These are phyloP conservation scores for Ranitomeya variabilis DNA, from an alignment of 2,113 vertebrate species.

Conservation along the genomic window DNA sequence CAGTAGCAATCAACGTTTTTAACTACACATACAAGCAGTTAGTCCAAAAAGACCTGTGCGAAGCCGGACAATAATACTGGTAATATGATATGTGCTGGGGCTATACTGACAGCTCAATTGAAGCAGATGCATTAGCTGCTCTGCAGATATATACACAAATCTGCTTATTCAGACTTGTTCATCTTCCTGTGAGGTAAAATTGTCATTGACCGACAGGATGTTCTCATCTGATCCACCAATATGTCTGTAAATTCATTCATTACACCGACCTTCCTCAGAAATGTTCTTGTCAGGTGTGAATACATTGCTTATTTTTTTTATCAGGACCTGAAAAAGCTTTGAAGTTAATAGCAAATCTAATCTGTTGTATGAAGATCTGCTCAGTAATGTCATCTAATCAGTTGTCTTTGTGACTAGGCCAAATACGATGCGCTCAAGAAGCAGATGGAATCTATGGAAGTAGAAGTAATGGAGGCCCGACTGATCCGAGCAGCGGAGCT, in stretches of 20 bases:
- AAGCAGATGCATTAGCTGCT: neutral
- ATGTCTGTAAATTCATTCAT: neutral
- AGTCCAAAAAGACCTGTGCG: too few species aligned
- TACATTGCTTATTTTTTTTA: neutral
- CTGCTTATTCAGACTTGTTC: neutral
- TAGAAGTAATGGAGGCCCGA: constrained; percentile 97
- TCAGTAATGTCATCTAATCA: neutral
- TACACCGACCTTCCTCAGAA: neutral
- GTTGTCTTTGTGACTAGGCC: constrained; percentile 69
- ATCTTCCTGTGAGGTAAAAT: neutral
- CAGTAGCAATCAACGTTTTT: too few species aligned
- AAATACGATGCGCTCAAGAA: constrained; percentile 92
- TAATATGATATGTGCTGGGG: neutral
- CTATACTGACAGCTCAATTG: neutral
- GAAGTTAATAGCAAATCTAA: neutral
- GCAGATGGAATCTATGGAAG: constrained; percentile 94
- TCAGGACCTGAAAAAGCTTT: neutral
- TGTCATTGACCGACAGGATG: neutral
- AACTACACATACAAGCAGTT: too few species aligned
- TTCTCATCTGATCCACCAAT: constrained; percentile 24
- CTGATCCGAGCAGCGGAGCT: constrained; percentile 93
- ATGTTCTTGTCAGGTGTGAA: neutral
- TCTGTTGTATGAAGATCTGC: neutral
- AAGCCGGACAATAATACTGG: neutral
- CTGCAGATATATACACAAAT: neutral